phyloP scores from a whole-genome alignment of 2,113 vertebrate genomes.

The Microcebus lehilahytsara region DNA sequence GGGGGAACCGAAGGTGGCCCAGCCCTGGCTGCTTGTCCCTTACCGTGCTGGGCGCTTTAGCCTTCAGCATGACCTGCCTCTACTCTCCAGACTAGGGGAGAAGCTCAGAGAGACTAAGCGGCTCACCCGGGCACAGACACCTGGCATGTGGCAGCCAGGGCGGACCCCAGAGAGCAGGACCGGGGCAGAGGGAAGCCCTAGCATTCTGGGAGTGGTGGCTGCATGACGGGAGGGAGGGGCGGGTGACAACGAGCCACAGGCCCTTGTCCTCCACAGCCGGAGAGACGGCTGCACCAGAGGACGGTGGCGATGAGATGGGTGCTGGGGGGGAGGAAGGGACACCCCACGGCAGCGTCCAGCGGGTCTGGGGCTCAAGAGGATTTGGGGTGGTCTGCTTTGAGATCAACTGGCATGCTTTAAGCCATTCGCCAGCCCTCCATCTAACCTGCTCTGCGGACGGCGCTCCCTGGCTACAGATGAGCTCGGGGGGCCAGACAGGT shows the following conservation, averaged over 20 bases:
- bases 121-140: background rate
- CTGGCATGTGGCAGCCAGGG: fast-evolving
- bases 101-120: background rate
- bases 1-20: too few relatives aligned
- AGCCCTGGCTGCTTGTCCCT: background rate
- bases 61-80: background rate
- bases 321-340: background rate
- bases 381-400: background rate
- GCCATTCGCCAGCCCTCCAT: background rate
- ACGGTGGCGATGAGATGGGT: fast-evolving
- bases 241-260: background rate
- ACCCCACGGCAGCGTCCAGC: fast-evolving
- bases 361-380: background rate
- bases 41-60: background rate
- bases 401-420: background rate
- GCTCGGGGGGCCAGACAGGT: background rate
- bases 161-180: too few relatives aligned
- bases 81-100: fast-evolving
- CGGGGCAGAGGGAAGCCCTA: background rate
- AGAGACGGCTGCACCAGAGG: background rate
- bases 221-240: background rate
- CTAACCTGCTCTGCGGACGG: background rate
- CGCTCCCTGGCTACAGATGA: background rate
- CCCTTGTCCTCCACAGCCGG: background rate
- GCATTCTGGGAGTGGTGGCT: fast-evolving